Evolutionary conservation across 92 coral and sea anemone genomes (phyloP).

Genomic region (Parazoanthus darwini): DNA sequence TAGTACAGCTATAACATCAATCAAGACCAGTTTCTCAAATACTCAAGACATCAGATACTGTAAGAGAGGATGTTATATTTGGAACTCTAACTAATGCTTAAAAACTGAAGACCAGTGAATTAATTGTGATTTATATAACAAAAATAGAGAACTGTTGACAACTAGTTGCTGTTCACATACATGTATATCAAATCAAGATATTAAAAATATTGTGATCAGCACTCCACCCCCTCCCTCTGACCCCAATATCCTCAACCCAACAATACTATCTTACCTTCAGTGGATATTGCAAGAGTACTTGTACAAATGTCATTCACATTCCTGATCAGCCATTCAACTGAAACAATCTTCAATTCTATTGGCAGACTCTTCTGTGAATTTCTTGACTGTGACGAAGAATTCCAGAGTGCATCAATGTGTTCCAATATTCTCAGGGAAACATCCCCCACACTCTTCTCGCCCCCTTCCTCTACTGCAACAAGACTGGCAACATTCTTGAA

Average conservation of each 20-base stretch:
- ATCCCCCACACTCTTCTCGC: neutral
- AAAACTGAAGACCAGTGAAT: too few species aligned
- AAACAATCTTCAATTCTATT: slow-evolving; percentile 11
- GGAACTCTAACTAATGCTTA: too few species aligned
- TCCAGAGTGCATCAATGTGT: slow-evolving; percentile 19
- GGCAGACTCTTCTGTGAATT: slow-evolving; percentile 4
- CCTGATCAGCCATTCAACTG: slow-evolving; percentile 26
- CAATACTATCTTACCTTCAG: neutral
- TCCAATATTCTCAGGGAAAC: neutral
- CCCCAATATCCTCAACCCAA: neutral
- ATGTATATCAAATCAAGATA: too few species aligned
- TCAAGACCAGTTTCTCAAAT: too few species aligned
- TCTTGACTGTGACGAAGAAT: neutral
- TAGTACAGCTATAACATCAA: too few species aligned
- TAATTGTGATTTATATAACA: too few species aligned
- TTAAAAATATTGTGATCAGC: too few species aligned
- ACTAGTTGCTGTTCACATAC: too few species aligned
- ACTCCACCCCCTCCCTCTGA: too few species aligned
- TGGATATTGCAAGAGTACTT: slow-evolving; percentile 6
- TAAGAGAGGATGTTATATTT: too few species aligned
- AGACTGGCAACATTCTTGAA: slow-evolving; percentile 1
- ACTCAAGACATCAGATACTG: too few species aligned
- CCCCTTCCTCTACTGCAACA: slow-evolving; percentile 8
- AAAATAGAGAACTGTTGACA: too few species aligned
- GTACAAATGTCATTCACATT: slow-evolving; percentile 22